Evolutionary conservation across 2,113 vertebrate species (phyloP).

Genomic region (Arvicanthis niloticus): DNA sequence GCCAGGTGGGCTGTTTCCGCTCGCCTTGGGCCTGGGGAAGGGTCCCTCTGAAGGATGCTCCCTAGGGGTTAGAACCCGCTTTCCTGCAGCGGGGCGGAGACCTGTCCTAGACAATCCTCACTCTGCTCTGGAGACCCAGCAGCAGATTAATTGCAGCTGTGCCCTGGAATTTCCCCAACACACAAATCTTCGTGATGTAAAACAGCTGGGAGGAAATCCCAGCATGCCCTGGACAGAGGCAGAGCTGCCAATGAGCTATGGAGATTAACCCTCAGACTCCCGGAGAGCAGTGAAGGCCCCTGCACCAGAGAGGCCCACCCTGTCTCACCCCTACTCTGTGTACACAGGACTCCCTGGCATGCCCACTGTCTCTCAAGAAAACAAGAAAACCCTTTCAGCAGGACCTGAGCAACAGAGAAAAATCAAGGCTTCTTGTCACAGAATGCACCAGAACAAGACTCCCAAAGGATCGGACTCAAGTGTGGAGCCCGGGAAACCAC

Average conservation of each 20-base stretch:
- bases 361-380: not conserved
- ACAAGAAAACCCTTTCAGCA: not conserved
- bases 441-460: not conserved
- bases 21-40: not conserved
- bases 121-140: constrained; percentile 69
- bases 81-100: constrained; percentile 52
- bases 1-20: constrained; percentile 27
- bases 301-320: not conserved
- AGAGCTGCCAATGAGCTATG: constrained; percentile 77
- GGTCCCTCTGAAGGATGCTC: constrained; percentile 19
- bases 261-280: constrained; percentile 81
- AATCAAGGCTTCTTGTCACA: constrained; percentile 11
- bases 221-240: constrained; percentile 81
- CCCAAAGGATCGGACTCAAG: not conserved
- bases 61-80: not conserved
- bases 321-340: not conserved
- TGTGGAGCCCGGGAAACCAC: not conserved
- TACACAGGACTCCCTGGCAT: not conserved
- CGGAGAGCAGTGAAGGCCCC: not conserved
- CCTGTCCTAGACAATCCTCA: constrained; percentile 68
- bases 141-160: constrained; percentile 87
- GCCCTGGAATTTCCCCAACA: constrained; percentile 87
- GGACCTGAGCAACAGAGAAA: not conserved
- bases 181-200: constrained; percentile 85
- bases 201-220: constrained; percentile 95